Evolutionary conservation across 2,113 vertebrate species (phyloP).

Genomic region (Phylloscopus whistleri): DNA sequence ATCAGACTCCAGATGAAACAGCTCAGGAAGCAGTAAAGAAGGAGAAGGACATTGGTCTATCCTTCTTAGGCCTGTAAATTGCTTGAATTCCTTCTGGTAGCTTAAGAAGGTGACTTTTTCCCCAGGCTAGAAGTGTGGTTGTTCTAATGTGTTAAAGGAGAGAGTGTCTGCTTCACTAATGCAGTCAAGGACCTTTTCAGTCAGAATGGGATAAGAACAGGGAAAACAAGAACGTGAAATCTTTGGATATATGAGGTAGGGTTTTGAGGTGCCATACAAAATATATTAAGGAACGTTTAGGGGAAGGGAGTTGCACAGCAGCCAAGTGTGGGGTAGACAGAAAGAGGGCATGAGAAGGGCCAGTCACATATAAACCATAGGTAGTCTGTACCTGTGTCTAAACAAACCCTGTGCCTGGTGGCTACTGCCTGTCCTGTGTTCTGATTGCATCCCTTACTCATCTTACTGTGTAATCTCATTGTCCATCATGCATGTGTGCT

Average conservation of each 20-base stretch:
- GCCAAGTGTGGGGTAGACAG: background rate
- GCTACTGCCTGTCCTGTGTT: background rate
- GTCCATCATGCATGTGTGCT: background rate
- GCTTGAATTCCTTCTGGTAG: background rate
- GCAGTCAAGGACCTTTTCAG: background rate
- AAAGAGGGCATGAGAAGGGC: background rate
- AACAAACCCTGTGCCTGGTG: background rate
- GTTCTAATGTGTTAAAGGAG: background rate
- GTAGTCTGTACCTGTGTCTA: background rate
- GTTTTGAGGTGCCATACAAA: background rate
- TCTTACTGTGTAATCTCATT: background rate
- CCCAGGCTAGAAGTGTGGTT: background rate
- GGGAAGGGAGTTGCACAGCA: background rate
- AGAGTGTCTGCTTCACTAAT: background rate
- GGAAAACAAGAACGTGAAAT: background rate
- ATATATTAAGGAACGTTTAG: background rate
- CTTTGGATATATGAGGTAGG: background rate
- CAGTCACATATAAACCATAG: accelerated
- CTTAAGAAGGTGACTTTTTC: background rate
- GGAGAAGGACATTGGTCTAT: background rate
- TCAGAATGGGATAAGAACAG: accelerated
- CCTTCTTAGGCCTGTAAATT: background rate
- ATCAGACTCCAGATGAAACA: background rate
- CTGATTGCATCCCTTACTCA: background rate
- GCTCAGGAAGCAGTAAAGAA: background rate